Conservation (phyloP, 2,113 vertebrate genomes). For the Pseudonaja textilis region DNA sequence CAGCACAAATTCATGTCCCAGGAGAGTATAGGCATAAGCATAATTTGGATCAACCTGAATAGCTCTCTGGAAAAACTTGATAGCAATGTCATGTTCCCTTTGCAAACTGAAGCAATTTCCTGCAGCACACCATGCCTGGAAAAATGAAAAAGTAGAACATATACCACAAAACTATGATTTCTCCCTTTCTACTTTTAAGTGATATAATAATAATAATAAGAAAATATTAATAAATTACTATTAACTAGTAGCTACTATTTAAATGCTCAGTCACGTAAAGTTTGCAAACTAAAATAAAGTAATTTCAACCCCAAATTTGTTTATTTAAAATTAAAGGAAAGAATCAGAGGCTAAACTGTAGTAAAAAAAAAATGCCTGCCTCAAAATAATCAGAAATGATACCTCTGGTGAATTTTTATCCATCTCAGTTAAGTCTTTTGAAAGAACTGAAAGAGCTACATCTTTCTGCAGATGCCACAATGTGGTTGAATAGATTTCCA, state of each 20-base stretch:
- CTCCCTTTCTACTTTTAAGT: neutral
- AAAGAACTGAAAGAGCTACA: conserved; percentile 92
- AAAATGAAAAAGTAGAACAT: conserved; percentile 31
- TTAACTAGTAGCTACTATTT: neutral
- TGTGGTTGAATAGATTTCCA: conserved; percentile 98
- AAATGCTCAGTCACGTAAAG: neutral
- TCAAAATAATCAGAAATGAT: conserved; percentile 17
- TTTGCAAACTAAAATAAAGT: neutral
- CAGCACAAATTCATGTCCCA: conserved; percentile 95
- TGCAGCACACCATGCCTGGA: conserved; percentile 95
- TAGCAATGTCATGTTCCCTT: conserved; percentile 95
- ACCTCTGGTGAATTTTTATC: conserved; percentile 99
- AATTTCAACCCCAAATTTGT: neutral
- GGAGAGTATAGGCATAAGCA: conserved; percentile 93
- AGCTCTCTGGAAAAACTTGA: conserved; percentile 98
- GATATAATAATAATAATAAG: neutral
- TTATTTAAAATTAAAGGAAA: neutral
- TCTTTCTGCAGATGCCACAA: conserved; percentile 98
- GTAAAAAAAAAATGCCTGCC: neutral
- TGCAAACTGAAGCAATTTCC: conserved; percentile 99
- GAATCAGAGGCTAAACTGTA: rapidly evolving
- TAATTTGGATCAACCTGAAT: conserved; percentile 98
- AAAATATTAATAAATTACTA: neutral
- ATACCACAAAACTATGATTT: neutral
- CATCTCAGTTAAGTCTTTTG: conserved; percentile 98